Conservation (phyloP, 92 coral and sea anemone species). For the Umimayanthus chanpuru region DNA sequence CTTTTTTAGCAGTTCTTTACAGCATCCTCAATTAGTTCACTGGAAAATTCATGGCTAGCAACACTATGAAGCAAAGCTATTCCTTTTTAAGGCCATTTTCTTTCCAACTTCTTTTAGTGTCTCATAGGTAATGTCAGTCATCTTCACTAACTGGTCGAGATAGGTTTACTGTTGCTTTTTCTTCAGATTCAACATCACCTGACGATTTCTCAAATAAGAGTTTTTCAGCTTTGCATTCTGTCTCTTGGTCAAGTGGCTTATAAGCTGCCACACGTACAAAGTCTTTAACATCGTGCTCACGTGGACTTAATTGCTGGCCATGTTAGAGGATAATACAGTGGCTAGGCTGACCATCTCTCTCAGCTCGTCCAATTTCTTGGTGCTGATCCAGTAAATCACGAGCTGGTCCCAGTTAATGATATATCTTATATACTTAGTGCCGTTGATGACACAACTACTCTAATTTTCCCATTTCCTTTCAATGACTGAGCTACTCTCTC, state of each 20-base stretch:
- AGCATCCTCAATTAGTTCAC: no score
- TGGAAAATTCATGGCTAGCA: no score
- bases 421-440: no score
- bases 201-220: constrained; percentile 12
- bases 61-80: no score
- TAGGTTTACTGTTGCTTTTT: not conserved
- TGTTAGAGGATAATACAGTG: not conserved
- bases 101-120: constrained; percentile 40
- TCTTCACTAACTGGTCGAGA: constrained; percentile 50
- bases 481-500: not conserved
- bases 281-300: not conserved
- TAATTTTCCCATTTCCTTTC: constrained; percentile 44
- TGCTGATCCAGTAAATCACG: not conserved
- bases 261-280: not conserved
- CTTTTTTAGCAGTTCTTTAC: no score
- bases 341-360: not conserved
- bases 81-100: not conserved
- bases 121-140: constrained; percentile 41
- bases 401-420: no score
- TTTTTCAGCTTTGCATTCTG: constrained; percentile 1
- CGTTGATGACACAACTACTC: constrained; percentile 45
- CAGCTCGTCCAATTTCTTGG: not conserved
- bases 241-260: not conserved
- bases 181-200: not conserved
- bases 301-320: not conserved